These are phyloP conservation scores for Parazoanthus darwini DNA, from an alignment of 92 coral and sea anemone genomes.

Conservation along the genomic window DNA sequence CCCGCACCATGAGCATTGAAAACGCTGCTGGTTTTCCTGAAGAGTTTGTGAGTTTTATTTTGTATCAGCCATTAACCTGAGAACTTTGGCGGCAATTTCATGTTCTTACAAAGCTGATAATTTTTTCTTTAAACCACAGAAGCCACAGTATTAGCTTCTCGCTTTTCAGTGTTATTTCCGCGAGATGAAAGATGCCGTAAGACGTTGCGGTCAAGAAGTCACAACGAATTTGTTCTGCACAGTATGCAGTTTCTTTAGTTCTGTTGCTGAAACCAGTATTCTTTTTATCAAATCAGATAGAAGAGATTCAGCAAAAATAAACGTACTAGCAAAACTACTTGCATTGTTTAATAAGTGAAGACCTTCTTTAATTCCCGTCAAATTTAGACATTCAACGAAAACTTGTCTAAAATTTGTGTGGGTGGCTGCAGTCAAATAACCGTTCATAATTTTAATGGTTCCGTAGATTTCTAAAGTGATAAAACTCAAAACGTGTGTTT, in stretches of 20 bases:
- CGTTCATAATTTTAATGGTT: constrained; percentile 7
- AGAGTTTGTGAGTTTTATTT: not conserved
- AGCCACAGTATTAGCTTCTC: constrained; percentile 38
- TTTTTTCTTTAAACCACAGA: constrained; percentile 27
- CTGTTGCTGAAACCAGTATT: not conserved
- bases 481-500: constrained; percentile 17
- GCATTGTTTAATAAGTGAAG: not conserved
- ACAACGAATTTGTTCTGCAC: not conserved
- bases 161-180: constrained; percentile 11
- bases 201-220: not conserved
- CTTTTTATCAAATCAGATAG: not conserved
- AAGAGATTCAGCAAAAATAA: not conserved
- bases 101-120: constrained; percentile 28
- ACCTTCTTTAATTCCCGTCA: not conserved
- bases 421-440: not conserved
- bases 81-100: constrained; percentile 26
- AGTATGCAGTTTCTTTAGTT: not conserved
- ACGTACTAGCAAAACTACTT: too few relatives aligned
- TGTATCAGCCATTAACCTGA: not conserved
- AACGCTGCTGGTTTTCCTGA: not conserved
- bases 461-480: constrained; percentile 10
- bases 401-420: constrained; percentile 4
- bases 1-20: not conserved
- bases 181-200: constrained; percentile 45
- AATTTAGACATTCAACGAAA: not conserved